Evolutionary conservation across 2,113 vertebrate species (phyloP).

Genomic region (Scortum barcoo): DNA sequence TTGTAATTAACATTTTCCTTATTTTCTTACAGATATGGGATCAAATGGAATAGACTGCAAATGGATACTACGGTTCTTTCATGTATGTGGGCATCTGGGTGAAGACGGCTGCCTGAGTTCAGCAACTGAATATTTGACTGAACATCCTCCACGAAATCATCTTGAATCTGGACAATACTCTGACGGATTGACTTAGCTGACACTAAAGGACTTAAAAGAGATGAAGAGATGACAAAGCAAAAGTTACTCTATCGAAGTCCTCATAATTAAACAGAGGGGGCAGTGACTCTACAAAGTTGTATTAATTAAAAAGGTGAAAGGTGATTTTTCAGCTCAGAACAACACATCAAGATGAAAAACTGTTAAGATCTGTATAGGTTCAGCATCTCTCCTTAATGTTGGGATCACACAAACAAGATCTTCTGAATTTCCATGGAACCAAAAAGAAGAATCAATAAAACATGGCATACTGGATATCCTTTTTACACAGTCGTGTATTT

Average conservation of each 20-base stretch:
- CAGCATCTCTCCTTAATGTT: neutral
- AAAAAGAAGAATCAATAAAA: neutral
- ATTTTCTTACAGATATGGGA: constrained; percentile 2
- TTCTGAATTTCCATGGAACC: neutral
- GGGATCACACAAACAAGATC: neutral
- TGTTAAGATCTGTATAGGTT: neutral
- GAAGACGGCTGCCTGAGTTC: neutral
- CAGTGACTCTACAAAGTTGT: neutral
- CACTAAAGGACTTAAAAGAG: neutral
- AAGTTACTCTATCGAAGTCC: neutral
- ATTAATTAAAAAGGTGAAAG: neutral
- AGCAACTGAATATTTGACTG: neutral
- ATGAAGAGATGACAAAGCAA: neutral
- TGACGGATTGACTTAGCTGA: neutral
- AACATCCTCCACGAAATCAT: neutral
- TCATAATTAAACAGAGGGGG: neutral
- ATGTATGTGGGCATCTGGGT: neutral
- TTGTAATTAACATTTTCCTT: neutral
- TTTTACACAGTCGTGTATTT: neutral
- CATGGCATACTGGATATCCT: neutral
- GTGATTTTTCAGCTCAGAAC: neutral
- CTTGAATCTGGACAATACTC: neutral
- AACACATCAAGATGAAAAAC: neutral
- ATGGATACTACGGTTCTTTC: neutral
- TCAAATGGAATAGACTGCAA: neutral